Conservation (phyloP, 1,140 invertebrate species). For the Piezodorus guildinii region DNA sequence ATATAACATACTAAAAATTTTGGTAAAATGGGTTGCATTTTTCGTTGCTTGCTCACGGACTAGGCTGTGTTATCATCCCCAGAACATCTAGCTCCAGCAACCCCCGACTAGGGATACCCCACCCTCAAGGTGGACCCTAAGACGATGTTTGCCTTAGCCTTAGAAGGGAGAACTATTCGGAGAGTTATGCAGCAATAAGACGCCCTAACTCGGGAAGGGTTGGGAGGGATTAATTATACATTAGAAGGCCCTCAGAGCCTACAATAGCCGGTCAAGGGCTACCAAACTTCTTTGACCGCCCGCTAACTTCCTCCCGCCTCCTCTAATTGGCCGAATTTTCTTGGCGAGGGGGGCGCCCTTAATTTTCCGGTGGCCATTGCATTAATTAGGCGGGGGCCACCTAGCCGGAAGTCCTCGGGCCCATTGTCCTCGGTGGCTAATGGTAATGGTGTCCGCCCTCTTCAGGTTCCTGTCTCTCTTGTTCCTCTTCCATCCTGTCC, state of each 20-base stretch:
- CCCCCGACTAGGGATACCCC: too few relatives aligned
- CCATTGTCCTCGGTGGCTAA: too few relatives aligned
- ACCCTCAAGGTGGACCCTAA: too few relatives aligned
- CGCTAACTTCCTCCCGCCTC: neutral
- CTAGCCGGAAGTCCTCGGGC: too few relatives aligned
- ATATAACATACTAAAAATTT: too few relatives aligned
- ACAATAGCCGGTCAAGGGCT: slow-evolving; percentile 17
- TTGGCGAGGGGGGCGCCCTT: neutral
- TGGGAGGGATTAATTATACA: slow-evolving; percentile 23
- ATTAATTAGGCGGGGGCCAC: too few relatives aligned
- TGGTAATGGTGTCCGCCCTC: too few relatives aligned
- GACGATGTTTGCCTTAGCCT: neutral
- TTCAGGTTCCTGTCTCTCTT: too few relatives aligned
- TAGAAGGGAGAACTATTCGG: neutral
- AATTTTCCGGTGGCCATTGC: neutral
- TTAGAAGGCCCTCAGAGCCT: slow-evolving; percentile 9
- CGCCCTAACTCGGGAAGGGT: slow-evolving; percentile 20
- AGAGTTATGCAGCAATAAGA: slow-evolving; percentile 21
- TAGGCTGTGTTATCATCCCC: too few relatives aligned
- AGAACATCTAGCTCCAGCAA: too few relatives aligned
- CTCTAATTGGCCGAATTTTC: slow-evolving; percentile 24
- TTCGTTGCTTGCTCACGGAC: too few relatives aligned
- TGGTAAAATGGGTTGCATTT: neutral
- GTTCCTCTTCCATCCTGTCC: too few relatives aligned
- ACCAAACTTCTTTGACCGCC: slow-evolving; percentile 25